Evolutionary conservation across 53 echinoderm and acorn worm genomes (phyloP), one percentile per base, ranked within the genome.

Genomic region (Patiria pectinifera): DNA sequence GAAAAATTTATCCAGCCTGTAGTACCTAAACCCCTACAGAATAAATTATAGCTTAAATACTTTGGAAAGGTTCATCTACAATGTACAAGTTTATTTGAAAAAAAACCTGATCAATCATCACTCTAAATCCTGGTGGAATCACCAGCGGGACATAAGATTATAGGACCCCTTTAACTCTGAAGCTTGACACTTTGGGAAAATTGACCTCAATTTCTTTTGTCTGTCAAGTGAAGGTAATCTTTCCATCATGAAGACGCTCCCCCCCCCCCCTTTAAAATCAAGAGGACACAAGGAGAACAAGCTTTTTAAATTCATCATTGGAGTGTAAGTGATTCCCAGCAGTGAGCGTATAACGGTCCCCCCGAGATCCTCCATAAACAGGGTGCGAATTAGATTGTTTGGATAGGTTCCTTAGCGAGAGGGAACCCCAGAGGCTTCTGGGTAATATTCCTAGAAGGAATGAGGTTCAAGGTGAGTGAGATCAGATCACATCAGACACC

Each of bases 341-440:
- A 23, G 74, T 69, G 69, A 74, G 74, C 9, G 24, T 24, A 23
- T 10, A 23, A 74, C 10, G 23, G 13, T 24, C 74, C 74, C 74
- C 74, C 24, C 0, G 74, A 74, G 74, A 74, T 24, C 24, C n/a
- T 24, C 74, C 24, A 23, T 23, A 74, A 74, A 24, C 74, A 45
- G 21, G 63, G 85, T 69, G 85, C 24, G 85, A 85, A 85, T 85
- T 85, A 85, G 45, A 48, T 69, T 85, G 85, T 85, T 85, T 85
- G 69, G 85, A 85, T 85, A 85, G 85, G 45, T 69, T 66, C 21
- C 21, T 85, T 59, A 85, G 46, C 63, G 69, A 53, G 53, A 53
- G 85, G 5, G 60, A 69, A 18, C 60, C 85, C 85, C 60, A 8
- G 15, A 85, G 85, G 85, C 69, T 24, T 66, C 18, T 74, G 74